Percentiles rank a stretch among this genome's conserved stretches.
Conservation (phyloP, 1,140 invertebrate genomes). For the Trichonephila clavipes region DNA sequence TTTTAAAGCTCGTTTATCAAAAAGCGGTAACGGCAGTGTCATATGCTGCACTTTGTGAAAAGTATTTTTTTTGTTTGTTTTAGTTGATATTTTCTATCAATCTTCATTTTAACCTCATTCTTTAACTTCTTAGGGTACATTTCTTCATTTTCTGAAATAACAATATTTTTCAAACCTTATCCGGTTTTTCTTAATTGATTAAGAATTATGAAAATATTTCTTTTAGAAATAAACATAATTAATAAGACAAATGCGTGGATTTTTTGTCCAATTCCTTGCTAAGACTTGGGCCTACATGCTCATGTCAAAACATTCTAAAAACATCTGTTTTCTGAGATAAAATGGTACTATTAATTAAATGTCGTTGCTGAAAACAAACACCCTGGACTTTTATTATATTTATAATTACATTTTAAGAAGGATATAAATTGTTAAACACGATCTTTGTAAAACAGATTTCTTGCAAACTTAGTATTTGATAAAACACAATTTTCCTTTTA, state of each 20-base stretch:
- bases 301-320: too few species aligned
- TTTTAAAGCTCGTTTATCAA: constrained; percentile 73
- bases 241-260: not conserved
- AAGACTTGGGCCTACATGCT: too few species aligned
- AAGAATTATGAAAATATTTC: not conserved
- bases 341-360: too few species aligned
- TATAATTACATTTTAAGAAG: too few species aligned
- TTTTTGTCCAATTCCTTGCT: too few species aligned
- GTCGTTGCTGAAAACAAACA: too few species aligned
- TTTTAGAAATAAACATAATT: not conserved
- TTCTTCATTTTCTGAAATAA: not conserved
- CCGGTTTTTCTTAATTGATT: not conserved
- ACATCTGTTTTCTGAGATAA: too few species aligned
- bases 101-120: constrained; percentile 1
- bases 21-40: constrained; percentile 53
- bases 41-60: not conserved
- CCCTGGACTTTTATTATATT: too few species aligned
- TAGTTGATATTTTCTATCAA: not conserved
- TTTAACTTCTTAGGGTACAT: not conserved
- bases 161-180: not conserved
- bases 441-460: too few species aligned
- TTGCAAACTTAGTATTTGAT: too few species aligned
- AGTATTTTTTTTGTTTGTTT: not conserved
- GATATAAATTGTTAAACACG: too few species aligned
- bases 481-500: too few species aligned